Evolutionary conservation across 2,888 invertebrate genomes (phyloP).

Genomic region (Ormyrus labotus): DNA sequence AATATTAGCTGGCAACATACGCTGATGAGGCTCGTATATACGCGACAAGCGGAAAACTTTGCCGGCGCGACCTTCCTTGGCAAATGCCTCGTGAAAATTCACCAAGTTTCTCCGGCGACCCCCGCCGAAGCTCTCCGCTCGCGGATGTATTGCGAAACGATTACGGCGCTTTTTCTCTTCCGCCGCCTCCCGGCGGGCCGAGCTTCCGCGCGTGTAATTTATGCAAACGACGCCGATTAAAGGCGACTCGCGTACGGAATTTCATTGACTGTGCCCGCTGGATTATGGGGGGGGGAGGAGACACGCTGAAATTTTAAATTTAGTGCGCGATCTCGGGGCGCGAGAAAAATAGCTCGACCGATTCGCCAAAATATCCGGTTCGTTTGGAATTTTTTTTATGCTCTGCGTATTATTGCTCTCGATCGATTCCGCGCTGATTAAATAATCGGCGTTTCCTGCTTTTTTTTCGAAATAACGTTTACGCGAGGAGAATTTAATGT

Average conservation of each 20-base stretch:
- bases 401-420: no score
- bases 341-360: neutral
- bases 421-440: no score
- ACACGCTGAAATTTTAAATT: slow-evolving; percentile 1
- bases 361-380: neutral
- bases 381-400: neutral
- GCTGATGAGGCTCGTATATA: slow-evolving; percentile 41
- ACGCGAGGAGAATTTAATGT: no score
- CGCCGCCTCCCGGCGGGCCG: neutral
- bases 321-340: neutral
- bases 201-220: slow-evolving; percentile 16
- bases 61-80: neutral
- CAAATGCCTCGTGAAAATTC: slow-evolving; percentile 41
- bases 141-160: slow-evolving; percentile 44
- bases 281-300: no score
- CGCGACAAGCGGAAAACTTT: slow-evolving; percentile 32
- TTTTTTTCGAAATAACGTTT: no score
- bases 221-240: slow-evolving; percentile 48
- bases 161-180: slow-evolving; percentile 30
- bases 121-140: neutral
- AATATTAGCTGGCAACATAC: slow-evolving; percentile 39
- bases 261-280: slow-evolving; percentile 29
- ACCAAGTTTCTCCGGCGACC: slow-evolving; percentile 17
- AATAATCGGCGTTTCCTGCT: no score
- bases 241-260: slow-evolving; percentile 41